Percentiles rank a stretch among this genome's conserved stretches.
Evolutionary conservation across 2,113 vertebrate genomes (phyloP).

Genomic region (Phylloscopus whistleri): DNA sequence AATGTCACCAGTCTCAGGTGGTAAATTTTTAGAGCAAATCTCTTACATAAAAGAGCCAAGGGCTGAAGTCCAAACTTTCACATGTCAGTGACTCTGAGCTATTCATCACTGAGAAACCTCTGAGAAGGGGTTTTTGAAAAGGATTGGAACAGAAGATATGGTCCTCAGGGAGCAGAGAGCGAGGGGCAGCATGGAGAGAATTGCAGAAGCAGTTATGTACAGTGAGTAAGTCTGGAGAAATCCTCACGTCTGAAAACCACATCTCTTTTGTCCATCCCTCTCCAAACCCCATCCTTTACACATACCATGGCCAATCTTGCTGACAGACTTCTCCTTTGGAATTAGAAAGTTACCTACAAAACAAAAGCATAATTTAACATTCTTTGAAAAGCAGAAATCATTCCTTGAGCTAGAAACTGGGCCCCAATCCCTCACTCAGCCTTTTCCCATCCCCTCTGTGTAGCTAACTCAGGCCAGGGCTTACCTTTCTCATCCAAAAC

Average conservation of each 20-base stretch:
- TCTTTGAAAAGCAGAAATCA: neutral
- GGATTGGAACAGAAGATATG: neutral
- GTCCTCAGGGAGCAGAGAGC: neutral
- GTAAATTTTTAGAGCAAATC: neutral
- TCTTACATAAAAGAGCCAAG: neutral
- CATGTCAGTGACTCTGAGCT: neutral
- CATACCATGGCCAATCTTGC: slow-evolving; percentile 95
- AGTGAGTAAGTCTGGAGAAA: neutral
- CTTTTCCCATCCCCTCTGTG: neutral
- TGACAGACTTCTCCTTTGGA: slow-evolving; percentile 83
- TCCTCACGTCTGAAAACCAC: neutral
- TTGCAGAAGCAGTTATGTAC: neutral
- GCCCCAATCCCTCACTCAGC: neutral
- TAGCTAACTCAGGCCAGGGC: neutral
- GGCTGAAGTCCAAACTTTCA: slow-evolving; percentile 1
- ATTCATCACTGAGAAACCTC: neutral
- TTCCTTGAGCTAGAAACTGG: neutral
- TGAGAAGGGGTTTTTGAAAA: neutral
- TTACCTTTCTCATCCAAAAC: slow-evolving; percentile 89
- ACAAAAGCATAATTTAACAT: neutral
- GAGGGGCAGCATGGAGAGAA: neutral
- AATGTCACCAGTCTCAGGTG: neutral
- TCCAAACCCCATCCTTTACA: neutral
- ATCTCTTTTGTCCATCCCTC: neutral
- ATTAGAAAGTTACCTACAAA: slow-evolving; percentile 84